Evolutionary conservation across 2,888 invertebrate species (phyloP), one percentile per base, ranked within the genome.

Genomic region (Hartigia nigra): DNA sequence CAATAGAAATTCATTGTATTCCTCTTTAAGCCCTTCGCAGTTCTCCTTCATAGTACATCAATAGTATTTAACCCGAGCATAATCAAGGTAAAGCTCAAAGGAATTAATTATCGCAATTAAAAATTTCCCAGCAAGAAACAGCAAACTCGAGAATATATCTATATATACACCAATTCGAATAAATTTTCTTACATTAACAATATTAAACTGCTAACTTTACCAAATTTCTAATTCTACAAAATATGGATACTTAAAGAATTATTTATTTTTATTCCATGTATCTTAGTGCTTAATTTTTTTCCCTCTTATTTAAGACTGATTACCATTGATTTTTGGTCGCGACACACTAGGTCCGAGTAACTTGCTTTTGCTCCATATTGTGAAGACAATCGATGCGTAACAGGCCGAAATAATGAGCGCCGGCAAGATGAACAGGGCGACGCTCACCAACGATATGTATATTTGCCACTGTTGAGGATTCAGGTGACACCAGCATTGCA

Each of bases 321-420:
- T 76, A 79, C 78, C 78, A 74, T 79, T 79, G 55, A 76, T 76
- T 74, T 79, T 79, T 69, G 76, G 70, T 37, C 78, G 70, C 31
- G 69, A 39, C 74, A 74, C 74, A 37, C 69, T 76, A 31, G 78
- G 88, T 74, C 85, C 87, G 78, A 92, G 87, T 34, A 89, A 84
- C 72, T 89, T 87, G 79, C 92, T 90, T 82, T 92, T 92, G 79
- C 87, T 89, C 93, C 93, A 93, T 76, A 93, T 93, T 72, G 92
- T 92, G 82, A 90, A 88, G 75, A 93, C 92, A 84, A 93, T 93
- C 85, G 92, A 88, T 31, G 91, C 88, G 87, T 93, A 93, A 84
- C 93, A 93, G 31, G 90, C 90, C 5, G 92, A 90, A 80, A 93
- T 93, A 82, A 93, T 92, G 81, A 92, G 82, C n/a, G 92, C 92